Evolutionary conservation across 1,140 invertebrate species (phyloP), one percentile per base, ranked within the genome.

Genomic region (Heliconius hermathena): DNA sequence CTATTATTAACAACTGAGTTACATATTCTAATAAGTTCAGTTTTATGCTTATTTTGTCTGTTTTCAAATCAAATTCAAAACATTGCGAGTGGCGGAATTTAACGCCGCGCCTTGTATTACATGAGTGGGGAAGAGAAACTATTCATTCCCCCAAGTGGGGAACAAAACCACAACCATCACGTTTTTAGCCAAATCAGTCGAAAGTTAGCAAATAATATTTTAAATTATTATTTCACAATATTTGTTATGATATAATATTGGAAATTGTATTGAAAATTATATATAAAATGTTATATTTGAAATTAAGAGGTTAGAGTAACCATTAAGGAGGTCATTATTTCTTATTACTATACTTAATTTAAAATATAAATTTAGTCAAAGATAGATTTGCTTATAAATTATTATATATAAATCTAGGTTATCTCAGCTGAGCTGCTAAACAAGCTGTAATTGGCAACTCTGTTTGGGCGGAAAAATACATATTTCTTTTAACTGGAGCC

Each of bases 241-340:
- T 60, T 9, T 22, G 8, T 13, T 26, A 11, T 22, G n/a, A 60
- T 60, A 60, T 26, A 36, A 36, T 36, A 36, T 36, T 36, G 4
- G 33, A 36, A 36, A 36, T 60, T 22, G 9, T 22, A 22, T 60
- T 60, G 9, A 11, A 26, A 60, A 13, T 60, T 60, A 3, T 60
- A 26, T 60, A 3, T 13, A 11, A 60, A 60, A 60, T 60, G 57
- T 60, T 60, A 26, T 2, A 22, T 8, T 60, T 60, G 9, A 60
- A 60, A 9, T 60, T 60, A 60, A 26, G 57, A 60, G n/a, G 57
- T 60, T 22, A 60, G 20, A 22, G 57, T 11, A 60, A 9, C 9
- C 3, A 60, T 60, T 60, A 60, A n/a, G 57, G 9, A 60, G n/a
- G n/a, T 60, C 57, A 60, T 60, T 60, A 60, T 60, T 60, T 22